Conservation (phyloP, 2,888 invertebrate species). For the Pseudoips prasinana region DNA sequence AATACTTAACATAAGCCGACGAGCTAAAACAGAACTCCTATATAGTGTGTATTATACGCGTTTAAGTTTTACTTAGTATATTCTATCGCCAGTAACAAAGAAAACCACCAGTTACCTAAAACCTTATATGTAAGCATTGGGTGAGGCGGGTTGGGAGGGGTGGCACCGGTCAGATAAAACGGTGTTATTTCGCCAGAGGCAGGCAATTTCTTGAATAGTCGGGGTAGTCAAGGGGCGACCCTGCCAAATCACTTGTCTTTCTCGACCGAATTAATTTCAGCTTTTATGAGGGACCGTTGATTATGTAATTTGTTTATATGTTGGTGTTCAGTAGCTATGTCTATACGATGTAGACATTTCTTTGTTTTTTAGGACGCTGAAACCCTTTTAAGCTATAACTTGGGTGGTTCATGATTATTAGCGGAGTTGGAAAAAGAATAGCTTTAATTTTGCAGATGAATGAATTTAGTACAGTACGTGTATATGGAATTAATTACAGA, state of each 20-base stretch:
- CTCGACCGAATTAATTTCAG: constrained; percentile 51
- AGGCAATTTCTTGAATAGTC: constrained; percentile 67
- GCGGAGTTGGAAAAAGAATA: too few species aligned
- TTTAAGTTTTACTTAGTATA: too few species aligned
- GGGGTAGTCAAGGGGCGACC: constrained; percentile 38
- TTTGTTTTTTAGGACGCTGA: too few species aligned
- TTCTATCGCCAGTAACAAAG: too few species aligned
- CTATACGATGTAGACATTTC: constrained; percentile 10
- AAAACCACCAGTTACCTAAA: constrained; percentile 10
- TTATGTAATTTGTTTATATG: constrained; percentile 36
- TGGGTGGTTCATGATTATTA: too few species aligned
- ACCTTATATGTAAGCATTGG: constrained; percentile 40
- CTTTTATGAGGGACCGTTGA: constrained; percentile 45
- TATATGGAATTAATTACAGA: too few species aligned
- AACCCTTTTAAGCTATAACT: too few species aligned
- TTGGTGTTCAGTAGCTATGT: constrained; percentile 11
- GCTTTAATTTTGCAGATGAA: too few species aligned
- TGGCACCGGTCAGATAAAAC: constrained; percentile 51
- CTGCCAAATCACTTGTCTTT: constrained; percentile 45
- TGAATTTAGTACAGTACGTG: too few species aligned
- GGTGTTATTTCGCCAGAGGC: constrained; percentile 48
- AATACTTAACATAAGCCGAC: too few species aligned
- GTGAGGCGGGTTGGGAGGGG: constrained; percentile 38
- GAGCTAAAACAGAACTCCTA: too few species aligned
- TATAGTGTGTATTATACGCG: too few species aligned